Conservation (phyloP, 1,140 invertebrate species). For the Acyrthosiphon pisum region DNA sequence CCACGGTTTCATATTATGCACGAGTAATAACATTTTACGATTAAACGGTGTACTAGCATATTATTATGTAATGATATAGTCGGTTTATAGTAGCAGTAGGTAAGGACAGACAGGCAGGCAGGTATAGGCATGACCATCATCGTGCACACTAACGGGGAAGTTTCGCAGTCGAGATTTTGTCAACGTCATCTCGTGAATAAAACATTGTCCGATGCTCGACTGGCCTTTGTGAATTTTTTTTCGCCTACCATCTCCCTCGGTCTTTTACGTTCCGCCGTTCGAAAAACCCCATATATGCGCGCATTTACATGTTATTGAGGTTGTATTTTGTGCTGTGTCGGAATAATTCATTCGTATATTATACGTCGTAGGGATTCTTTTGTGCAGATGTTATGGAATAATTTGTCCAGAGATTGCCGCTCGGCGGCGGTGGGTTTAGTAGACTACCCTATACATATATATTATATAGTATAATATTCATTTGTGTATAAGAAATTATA, state of each 20-base stretch:
- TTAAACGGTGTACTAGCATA: neutral
- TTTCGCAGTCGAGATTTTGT: conserved; percentile 49
- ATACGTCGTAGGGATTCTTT: conserved; percentile 3
- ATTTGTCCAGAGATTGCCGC: conserved; percentile 4
- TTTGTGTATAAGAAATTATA: neutral
- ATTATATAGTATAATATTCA: neutral
- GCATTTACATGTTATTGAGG: conserved; percentile 56
- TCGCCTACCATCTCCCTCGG: neutral
- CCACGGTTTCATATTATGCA: neutral
- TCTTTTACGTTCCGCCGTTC: neutral
- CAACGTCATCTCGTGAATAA: conserved; percentile 51
- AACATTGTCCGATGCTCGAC: conserved; percentile 1
- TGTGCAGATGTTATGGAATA: conserved; percentile 45
- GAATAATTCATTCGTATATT: conserved; percentile 52
- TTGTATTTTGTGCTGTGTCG: neutral
- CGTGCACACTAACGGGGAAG: neutral
- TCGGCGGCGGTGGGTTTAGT: neutral
- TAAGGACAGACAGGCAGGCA: too few species aligned
- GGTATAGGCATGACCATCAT: neutral
- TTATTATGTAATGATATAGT: neutral
- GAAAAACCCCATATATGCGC: neutral
- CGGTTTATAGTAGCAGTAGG: too few species aligned
- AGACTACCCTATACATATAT: neutral
- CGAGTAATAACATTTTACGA: neutral
- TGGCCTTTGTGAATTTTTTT: conserved; percentile 15